Evolutionary conservation across 2,113 vertebrate genomes (phyloP).

Genomic region (Triplophysa rosa): DNA sequence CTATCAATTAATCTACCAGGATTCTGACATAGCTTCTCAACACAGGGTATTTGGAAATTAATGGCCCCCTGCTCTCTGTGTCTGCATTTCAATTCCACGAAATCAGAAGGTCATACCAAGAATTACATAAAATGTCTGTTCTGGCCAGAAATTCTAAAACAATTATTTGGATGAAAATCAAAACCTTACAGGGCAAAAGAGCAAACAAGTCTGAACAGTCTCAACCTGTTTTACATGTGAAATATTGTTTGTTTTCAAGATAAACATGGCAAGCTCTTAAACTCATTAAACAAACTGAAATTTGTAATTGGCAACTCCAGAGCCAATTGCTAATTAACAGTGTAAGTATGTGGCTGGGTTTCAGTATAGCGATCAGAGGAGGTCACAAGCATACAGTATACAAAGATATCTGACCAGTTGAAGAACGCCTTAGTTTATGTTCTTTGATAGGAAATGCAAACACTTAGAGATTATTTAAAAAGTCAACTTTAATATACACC

Average conservation of each 20-base stretch:
- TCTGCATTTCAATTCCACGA: neutral
- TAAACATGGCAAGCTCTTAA: neutral
- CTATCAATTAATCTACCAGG: conserved; percentile 45
- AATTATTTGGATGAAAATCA: neutral
- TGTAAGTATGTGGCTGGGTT: conserved; percentile 15
- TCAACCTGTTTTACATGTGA: no score
- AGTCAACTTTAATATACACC: conserved; percentile 67
- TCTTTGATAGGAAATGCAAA: neutral
- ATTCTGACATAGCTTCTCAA: neutral
- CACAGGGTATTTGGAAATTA: neutral
- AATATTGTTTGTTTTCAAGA: no score
- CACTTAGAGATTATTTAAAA: conserved; percentile 53
- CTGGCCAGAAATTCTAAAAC: neutral
- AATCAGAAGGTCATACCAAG: conserved; percentile 10
- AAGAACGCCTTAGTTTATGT: neutral
- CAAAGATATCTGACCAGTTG: conserved; percentile 7
- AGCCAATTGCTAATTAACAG: conserved; percentile 35
- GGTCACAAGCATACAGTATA: neutral
- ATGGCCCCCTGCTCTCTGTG: neutral
- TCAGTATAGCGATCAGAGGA: conserved; percentile 14
- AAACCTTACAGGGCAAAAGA: neutral
- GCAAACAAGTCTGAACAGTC: neutral
- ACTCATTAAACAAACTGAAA: conserved; percentile 39
- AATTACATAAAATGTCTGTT: neutral
- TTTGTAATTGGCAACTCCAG: conserved; percentile 33